Conservation (phyloP, 2,797 vertebrate species). For the Poecilia wingei region DNA sequence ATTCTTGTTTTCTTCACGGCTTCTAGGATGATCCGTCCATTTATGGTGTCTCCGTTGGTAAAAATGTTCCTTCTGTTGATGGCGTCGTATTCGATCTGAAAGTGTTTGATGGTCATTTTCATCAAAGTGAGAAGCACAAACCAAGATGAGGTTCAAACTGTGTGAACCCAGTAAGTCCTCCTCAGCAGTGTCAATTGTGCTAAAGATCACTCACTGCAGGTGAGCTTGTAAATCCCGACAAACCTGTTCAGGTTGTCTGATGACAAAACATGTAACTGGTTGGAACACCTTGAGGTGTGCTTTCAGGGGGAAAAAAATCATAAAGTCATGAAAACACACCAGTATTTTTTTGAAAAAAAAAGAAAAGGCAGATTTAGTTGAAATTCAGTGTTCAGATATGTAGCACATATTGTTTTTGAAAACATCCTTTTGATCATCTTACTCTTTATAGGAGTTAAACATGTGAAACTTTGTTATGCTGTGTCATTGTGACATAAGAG, state of each 20-base stretch:
- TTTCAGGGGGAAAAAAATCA: neutral
- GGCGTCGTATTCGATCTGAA: constrained; percentile 74
- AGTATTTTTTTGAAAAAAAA: neutral
- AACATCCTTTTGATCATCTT: neutral
- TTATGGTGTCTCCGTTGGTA: constrained; percentile 70
- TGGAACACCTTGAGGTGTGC: no score
- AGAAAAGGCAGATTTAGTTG: neutral
- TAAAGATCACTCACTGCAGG: no score
- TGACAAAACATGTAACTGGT: neutral
- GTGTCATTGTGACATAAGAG: neutral
- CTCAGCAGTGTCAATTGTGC: rapidly evolving
- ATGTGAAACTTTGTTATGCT: neutral
- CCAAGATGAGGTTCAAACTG: neutral
- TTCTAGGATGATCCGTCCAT: constrained; percentile 71
- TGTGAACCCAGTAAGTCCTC: rapidly evolving
- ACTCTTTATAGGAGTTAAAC: neutral
- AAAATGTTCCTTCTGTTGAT: constrained; percentile 75
- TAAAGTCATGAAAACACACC: neutral
- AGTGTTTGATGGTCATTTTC: constrained; percentile 59
- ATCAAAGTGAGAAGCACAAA: neutral
- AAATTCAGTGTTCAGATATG: neutral
- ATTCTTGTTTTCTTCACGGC: constrained; percentile 60
- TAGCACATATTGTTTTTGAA: neutral
- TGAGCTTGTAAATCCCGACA: neutral
- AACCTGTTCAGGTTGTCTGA: constrained; percentile 30